Conservation (phyloP, 2,797 vertebrate species). For the Leucoraja ocellata region DNA sequence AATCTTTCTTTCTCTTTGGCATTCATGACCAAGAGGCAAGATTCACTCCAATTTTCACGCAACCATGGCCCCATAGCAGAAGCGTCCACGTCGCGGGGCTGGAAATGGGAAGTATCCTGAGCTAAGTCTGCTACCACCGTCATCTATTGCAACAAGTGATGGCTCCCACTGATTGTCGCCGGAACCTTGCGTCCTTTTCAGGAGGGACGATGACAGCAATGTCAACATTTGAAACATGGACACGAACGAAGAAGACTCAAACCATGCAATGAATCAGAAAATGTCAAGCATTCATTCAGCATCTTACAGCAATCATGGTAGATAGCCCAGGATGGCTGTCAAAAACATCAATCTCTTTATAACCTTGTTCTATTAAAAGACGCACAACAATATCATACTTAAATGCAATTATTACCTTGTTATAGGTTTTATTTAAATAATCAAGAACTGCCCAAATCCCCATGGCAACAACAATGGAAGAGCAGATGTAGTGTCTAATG, state of each 20-base stretch:
- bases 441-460: slow-evolving; percentile 71
- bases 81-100: too few species aligned
- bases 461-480: slow-evolving; percentile 63
- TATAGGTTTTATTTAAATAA: slow-evolving; percentile 51
- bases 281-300: neutral
- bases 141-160: too few species aligned
- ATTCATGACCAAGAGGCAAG: neutral
- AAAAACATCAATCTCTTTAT: neutral
- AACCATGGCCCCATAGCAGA: neutral
- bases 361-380: neutral
- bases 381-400: neutral
- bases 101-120: too few species aligned
- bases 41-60: neutral
- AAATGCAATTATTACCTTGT: slow-evolving; percentile 53
- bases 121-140: too few species aligned
- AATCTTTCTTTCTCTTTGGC: too few species aligned
- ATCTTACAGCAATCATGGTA: neutral
- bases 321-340: neutral
- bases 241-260: neutral
- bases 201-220: too few species aligned
- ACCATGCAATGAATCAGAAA: neutral
- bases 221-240: too few species aligned
- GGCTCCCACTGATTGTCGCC: too few species aligned
- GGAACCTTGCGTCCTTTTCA: too few species aligned
- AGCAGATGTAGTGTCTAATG: slow-evolving; percentile 74